Evolutionary conservation across 2,797 vertebrate genomes (phyloP).

Genomic region (Sitta carolinensis): DNA sequence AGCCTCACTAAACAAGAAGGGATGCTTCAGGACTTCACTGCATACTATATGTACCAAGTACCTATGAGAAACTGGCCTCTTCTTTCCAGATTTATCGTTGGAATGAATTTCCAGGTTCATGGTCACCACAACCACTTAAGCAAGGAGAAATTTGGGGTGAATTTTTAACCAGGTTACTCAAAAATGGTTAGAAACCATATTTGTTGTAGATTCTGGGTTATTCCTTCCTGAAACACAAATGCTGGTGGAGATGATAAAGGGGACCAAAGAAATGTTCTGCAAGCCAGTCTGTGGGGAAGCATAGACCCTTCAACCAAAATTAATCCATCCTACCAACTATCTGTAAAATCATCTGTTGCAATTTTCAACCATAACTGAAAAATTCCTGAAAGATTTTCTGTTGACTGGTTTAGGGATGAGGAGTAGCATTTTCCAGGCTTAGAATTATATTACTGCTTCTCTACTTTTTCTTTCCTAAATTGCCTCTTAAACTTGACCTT

Average conservation of each 20-base stretch:
- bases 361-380: background rate
- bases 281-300: background rate
- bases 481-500: background rate
- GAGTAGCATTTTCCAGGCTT: background rate
- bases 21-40: background rate
- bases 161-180: background rate
- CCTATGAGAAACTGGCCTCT: background rate
- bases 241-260: background rate
- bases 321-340: background rate
- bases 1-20: background rate
- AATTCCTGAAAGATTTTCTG: background rate
- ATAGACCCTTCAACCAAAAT: background rate
- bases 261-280: background rate
- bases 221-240: background rate
- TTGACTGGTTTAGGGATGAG: background rate
- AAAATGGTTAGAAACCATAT: fast-evolving
- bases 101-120: background rate
- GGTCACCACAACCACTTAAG: background rate
- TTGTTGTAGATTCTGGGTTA: background rate
- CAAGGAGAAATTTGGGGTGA: background rate
- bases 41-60: background rate
- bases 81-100: background rate
- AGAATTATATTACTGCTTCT: background rate
- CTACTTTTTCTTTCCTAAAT: background rate
- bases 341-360: background rate